Base-by-base conservation (phyloP, 2,797 vertebrate species). In the Sibirionetta formosa region DNA sequence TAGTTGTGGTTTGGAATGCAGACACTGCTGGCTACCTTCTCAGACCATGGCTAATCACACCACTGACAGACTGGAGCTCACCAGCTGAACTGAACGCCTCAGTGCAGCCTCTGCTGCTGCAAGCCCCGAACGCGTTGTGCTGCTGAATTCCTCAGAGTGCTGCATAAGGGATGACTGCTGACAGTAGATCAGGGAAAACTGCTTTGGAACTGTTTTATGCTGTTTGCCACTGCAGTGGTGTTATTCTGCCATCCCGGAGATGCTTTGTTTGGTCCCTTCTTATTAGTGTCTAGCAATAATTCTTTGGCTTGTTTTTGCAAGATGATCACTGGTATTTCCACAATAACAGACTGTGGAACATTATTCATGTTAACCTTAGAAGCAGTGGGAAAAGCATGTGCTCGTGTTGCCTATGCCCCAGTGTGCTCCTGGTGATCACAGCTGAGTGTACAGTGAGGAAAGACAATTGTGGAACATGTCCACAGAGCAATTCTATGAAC, bases 1-100 rank as follows among this genome's bases (percentile, higher is more conserved):
- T 93, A 96, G 93, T 63, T 96, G 93, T 97, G 96, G 93, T 95
- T 92, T 96, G 95, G 93, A 96, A 95, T 95, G 94, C 88, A 96
- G 96, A 93, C 85, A 17, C 51, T 90, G 90, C 91, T 97, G 94
- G 78, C 84, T 95, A 95, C 96, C 93, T 94, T 81, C 86, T 96
- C 96, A 94, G 91, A 82, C 92, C 93, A 84, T 86, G 96, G 92
- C 94, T 97, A 94, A 97, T 97, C 93, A 94, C 82, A 70, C 19
- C 86, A 88, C 68, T 97, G 97, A 97, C 96, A 97, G 97, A 95
- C 94, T 27, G 85, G 64, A 82, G 88, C 68, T 97, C 93, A 82
- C 88, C 5, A 16, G 35, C 92, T 78, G 95, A 87, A 71, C 54
- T 1, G 1, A 88, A 54, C 0, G 3, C 75, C 53, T 90, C 78